Conservation (phyloP, 2,888 invertebrate genomes). For the Netelia virgata region DNA sequence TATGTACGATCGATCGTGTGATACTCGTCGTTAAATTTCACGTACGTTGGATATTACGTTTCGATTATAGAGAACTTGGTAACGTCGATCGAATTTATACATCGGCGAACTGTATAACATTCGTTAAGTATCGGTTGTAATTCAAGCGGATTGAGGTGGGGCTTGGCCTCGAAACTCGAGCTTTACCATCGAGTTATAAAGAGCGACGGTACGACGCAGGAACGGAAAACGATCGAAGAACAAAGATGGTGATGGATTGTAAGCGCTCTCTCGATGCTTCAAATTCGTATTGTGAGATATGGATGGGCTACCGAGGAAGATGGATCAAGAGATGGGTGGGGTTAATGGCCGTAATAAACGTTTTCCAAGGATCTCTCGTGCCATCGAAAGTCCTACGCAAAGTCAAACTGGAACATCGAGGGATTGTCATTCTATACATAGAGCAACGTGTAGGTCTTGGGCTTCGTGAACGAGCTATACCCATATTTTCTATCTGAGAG, state of each 20-base stretch:
- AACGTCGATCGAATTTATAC: slow-evolving; percentile 1
- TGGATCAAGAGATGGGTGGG: slow-evolving; percentile 11
- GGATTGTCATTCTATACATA: slow-evolving; percentile 46
- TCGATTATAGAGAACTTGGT: slow-evolving; percentile 26
- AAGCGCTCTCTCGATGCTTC: no score
- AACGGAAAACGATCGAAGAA: no score
- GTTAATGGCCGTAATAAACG: slow-evolving; percentile 74
- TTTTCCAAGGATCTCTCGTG: slow-evolving; percentile 62
- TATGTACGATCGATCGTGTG: neutral
- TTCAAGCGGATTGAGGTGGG: neutral
- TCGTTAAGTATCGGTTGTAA: slow-evolving; percentile 60
- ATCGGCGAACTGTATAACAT: neutral
- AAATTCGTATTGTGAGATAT: no score
- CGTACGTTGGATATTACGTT: neutral
- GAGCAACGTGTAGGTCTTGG: slow-evolving; percentile 2
- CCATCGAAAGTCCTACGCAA: slow-evolving; percentile 39
- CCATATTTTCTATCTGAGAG: slow-evolving; percentile 1
- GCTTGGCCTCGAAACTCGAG: no score
- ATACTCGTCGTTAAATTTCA: neutral
- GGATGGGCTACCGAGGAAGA: slow-evolving; percentile 66
- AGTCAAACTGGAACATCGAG: slow-evolving; percentile 56
- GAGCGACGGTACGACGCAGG: no score
- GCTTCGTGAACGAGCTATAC: neutral
- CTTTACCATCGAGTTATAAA: no score
- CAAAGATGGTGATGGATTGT: no score